Base-by-base conservation (phyloP, 2,797 vertebrate species). In the Sylvia borin region DNA sequence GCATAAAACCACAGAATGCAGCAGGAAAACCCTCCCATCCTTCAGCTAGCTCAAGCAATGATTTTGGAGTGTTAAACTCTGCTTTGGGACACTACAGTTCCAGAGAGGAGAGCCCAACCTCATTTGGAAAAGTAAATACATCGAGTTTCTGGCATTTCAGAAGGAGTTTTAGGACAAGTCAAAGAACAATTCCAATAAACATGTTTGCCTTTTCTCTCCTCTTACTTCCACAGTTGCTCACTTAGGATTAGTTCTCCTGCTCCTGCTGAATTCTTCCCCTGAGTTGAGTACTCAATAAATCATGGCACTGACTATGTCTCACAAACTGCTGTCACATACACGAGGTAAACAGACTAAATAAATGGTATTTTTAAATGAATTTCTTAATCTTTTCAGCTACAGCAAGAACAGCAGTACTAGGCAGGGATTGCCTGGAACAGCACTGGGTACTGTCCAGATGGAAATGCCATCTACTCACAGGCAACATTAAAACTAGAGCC, bases 391-490 rank as follows among this genome's bases (percentile, higher is more conserved):
- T 75, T 85, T 43, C 66, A 85, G 68, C 50, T 47, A 40, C 34
- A 92, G 25, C 32, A 87, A 77, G 55, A 86, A 45, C 42, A 91
- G 80, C 66, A 78, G 32, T 7, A 48, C 21, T 17, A 86, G 70
- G 54, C 26, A 83, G n/a, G 40, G 62, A 75, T 92, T 84, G 84
- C 58, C 36, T 78, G 82, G 76, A 93, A 78, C 54, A 90, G 71
- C 53, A 36, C 13, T n/a, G 62, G 58, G 54, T 62, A 83, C 51
- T 7, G 13, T 38, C 58, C 89, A 96, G 87, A 81, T 86, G 90
- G 85, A 92, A 96, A 92, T 29, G 67, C 64, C 85, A 94, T 90
- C 91, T 92, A 9, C 11, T 31, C 45, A 22, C 64, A 87, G n/a
- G 68, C 75, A 82, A 75, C 21, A 58, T 43, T 70, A 74, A 83